Evolutionary conservation across 2,113 vertebrate genomes (phyloP), one percentile per base, ranked within the genome.

Genomic region (Chaetodon trifascialis): DNA sequence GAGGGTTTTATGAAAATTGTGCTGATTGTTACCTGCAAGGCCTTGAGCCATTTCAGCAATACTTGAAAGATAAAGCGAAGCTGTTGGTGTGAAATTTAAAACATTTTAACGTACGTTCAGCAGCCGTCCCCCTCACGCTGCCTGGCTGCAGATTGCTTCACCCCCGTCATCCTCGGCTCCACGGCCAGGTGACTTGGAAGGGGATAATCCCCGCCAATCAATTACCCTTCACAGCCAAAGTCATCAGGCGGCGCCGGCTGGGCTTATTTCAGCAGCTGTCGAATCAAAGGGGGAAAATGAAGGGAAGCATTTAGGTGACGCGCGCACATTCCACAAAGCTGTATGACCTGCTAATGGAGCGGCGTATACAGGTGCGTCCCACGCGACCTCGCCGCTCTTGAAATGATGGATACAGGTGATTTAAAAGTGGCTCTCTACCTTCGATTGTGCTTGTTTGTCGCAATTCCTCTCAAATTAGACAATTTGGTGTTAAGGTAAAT

Each of bases 151-250:
- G 58, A 84, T 52, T 40, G 55, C 82, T 77, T 86, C 70, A 72
- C 86, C 86, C 80, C 79, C 62, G 82, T 76, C 54, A 10, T 76
- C 58, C 80, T 70, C 55, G 2, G 72, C 87, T 85, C 86, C 83
- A 86, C 89, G 88, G 90, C 86, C 86, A 87, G 83, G 88, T 88
- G 84, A 87, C 83, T 86, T 76, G 73, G 82, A 68, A 71, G 73
- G 71, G 90, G 87, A 91, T 93, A 94, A 94, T 95, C 93, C 92
- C 65, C n/a, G 44, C 80, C 90, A 92, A 94, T 95, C 92, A 94
- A 94, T 93, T 94, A 89, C 86, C 89, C 87, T 93, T 91, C 86
- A 92, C 56, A 82, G 90, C 70, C 79, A 93, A 93, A 92, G 93
- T 92, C 90, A 91, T 91, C 88, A 91, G 79, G 71, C 55, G 72